Base-by-base conservation (phyloP, 2,888 invertebrate genomes). In the Pseudeuparius sepicola region DNA sequence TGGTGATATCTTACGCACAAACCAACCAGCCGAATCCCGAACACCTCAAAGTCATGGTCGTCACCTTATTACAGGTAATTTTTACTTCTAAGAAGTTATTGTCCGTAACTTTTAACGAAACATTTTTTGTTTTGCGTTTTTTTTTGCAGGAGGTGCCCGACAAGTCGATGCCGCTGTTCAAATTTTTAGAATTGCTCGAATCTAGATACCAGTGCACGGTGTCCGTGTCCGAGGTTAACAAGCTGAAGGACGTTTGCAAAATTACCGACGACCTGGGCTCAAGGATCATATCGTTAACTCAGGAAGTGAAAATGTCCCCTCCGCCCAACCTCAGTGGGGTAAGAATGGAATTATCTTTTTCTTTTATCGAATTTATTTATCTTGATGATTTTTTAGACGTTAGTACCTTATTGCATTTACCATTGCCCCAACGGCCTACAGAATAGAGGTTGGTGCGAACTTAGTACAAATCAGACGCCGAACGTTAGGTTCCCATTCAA, bases 171-270 rank as follows among this genome's bases (percentile, higher is more conserved):
- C 87, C 88, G 0, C 64, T 90, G 1, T 78, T 87, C 48, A 78
- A 84, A 51, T 75, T 92, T 44, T 72, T 88, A 30, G 85, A 89
- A 55, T 70, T 87, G 39, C 83, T 83, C 56, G 86, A 88, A 46
- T 78, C 79, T 47, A 74, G 87, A 5, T 83, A 78, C 54, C 78
- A 84, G 58, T 77, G 79, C 42, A 78, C 81, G 1, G 66, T 81
- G 3, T 78, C 79, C 7, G 72, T 80, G 1, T 76, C 78, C 0
- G 82, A 82, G 44, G 65, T 83, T 27, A 74, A 75, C 37, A 75
- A 78, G 51, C 70, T 89, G 57, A 77, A 75, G 46, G 88, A 89
- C 51, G 75, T 84, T 0, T 81, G 85, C 48, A 68, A 69, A 30
- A 75, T 87, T n/a, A 69, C 67, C n/a, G 78, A 82, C 32, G 78